These are phyloP conservation scores for Sycon ciliatum DNA, from an alignment of 37 sponge, comb jelly and placozoan species.

Conservation along the genomic window DNA sequence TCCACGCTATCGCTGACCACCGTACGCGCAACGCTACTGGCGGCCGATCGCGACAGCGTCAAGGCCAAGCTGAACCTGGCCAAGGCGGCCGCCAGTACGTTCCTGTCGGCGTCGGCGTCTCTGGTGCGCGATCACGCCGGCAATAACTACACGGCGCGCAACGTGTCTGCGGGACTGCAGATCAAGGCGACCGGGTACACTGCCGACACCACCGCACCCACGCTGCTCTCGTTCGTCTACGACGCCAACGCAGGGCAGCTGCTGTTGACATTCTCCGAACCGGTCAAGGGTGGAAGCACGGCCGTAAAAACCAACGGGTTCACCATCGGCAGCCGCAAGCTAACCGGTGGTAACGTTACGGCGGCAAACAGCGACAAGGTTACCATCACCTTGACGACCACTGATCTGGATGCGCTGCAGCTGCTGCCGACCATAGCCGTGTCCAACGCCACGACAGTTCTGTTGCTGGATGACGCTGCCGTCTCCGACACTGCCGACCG, in stretches of 20 bases:
- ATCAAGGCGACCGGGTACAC: too few relatives aligned
- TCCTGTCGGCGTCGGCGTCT: slow-evolving; percentile 34
- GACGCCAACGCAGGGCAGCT: slow-evolving; percentile 48
- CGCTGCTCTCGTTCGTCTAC: slow-evolving; percentile 30
- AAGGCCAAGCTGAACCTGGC: slow-evolving; percentile 16
- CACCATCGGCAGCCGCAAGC: slow-evolving; percentile 38
- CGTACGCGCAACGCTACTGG: neutral
- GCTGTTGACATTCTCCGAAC: slow-evolving; percentile 64
- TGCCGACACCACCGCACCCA: slow-evolving; percentile 55
- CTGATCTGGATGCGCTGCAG: slow-evolving; percentile 46
- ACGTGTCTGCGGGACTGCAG: too few relatives aligned
- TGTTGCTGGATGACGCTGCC: too few relatives aligned
- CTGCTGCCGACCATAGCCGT: too few relatives aligned
- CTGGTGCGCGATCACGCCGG: slow-evolving; percentile 15
- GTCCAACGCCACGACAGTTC: too few relatives aligned
- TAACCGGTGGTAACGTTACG: slow-evolving; percentile 57
- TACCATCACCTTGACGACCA: slow-evolving; percentile 31
- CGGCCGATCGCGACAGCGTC: slow-evolving; percentile 33
- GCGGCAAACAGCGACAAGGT: slow-evolving; percentile 27
- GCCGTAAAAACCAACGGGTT: too few relatives aligned
- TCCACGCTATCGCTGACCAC: too few relatives aligned
- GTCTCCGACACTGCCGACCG: slow-evolving; percentile 47
- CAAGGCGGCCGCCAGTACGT: slow-evolving; percentile 24
- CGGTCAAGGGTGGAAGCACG: too few relatives aligned
- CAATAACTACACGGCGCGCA: too few relatives aligned